phyloP scores from a whole-genome alignment of 2,888 invertebrate species.

The Hirtodrosophila alboralis region DNA sequence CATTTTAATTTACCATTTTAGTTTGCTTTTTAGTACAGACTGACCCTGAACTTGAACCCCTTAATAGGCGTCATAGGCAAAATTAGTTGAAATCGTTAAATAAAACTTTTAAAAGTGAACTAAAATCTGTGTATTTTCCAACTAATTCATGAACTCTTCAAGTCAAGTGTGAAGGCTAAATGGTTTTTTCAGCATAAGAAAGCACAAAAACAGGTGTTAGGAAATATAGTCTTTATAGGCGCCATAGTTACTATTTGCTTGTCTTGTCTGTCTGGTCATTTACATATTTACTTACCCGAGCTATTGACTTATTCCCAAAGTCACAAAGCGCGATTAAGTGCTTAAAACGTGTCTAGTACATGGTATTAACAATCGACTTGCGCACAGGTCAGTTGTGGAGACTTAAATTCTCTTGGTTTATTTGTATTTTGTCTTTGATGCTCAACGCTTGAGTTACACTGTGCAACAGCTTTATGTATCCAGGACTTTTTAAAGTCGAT shows the following conservation, averaged over 20 bases:
- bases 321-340: too few relatives aligned
- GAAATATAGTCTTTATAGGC: constrained; percentile 37
- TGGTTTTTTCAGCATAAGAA: constrained; percentile 29
- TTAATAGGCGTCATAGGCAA: constrained; percentile 1
- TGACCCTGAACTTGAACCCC: constrained; percentile 71
- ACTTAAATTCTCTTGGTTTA: too few relatives aligned
- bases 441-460: too few relatives aligned
- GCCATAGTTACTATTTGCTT: constrained; percentile 22
- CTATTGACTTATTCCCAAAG: constrained; percentile 1
- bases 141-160: constrained; percentile 65
- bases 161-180: constrained; percentile 74
- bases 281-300: constrained; percentile 31
- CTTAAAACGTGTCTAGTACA: too few relatives aligned
- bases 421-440: too few relatives aligned
- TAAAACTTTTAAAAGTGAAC: constrained; percentile 29
- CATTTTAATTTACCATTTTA: constrained; percentile 39
- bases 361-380: too few relatives aligned
- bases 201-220: constrained; percentile 46
- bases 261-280: constrained; percentile 29
- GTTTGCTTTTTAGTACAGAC: constrained; percentile 40
- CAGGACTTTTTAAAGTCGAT: too few relatives aligned
- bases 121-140: constrained; percentile 32
- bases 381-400: too few relatives aligned
- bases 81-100: constrained; percentile 61
- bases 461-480: too few relatives aligned